A percentile compares a stretch with the other conserved stretches of the same genome.
These are phyloP conservation scores for Atherinomorus stipes DNA, from an alignment of 2,113 vertebrate genomes.

Conservation along the genomic window DNA sequence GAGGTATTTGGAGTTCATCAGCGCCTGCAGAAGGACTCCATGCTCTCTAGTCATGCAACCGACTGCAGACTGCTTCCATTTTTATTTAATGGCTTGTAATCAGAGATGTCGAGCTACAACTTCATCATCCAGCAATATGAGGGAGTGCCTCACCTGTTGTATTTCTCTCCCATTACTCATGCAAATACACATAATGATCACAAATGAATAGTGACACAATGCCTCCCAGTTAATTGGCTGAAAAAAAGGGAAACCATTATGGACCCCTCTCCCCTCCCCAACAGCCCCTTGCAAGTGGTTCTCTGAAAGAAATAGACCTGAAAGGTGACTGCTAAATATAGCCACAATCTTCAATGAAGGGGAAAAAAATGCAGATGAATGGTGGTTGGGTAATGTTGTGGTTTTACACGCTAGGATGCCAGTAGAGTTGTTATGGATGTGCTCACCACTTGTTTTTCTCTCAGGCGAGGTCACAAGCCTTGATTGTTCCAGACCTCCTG, in stretches of 20 bases:
- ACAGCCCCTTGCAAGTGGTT: background rate
- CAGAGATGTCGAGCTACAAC: conserved; percentile 57
- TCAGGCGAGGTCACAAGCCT: conserved; percentile 57
- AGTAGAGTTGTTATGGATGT: conserved; percentile 40
- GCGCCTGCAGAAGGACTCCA: background rate
- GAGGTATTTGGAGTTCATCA: background rate
- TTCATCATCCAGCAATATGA: conserved; percentile 67
- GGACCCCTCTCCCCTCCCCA: conserved; percentile 1
- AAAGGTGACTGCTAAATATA: background rate
- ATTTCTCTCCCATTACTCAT: conserved; percentile 63
- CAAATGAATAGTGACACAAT: conserved; percentile 65
- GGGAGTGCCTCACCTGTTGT: conserved; percentile 70
- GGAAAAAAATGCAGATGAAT: background rate
- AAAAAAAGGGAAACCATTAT: conserved; percentile 39
- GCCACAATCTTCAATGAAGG: background rate
- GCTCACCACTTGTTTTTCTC: conserved; percentile 63
- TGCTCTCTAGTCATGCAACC: conserved; percentile 34
- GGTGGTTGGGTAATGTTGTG: conserved; percentile 3
- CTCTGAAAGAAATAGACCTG: background rate
- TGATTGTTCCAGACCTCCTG: conserved; percentile 66
- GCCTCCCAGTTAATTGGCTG: conserved; percentile 60
- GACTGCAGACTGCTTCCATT: conserved; percentile 48
- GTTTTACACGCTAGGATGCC: conserved; percentile 28
- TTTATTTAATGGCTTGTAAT: conserved; percentile 73
- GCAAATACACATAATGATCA: conserved; percentile 70